Evolutionary conservation across 2,797 vertebrate genomes (phyloP).

Genomic region (Gambelia wislizenii): DNA sequence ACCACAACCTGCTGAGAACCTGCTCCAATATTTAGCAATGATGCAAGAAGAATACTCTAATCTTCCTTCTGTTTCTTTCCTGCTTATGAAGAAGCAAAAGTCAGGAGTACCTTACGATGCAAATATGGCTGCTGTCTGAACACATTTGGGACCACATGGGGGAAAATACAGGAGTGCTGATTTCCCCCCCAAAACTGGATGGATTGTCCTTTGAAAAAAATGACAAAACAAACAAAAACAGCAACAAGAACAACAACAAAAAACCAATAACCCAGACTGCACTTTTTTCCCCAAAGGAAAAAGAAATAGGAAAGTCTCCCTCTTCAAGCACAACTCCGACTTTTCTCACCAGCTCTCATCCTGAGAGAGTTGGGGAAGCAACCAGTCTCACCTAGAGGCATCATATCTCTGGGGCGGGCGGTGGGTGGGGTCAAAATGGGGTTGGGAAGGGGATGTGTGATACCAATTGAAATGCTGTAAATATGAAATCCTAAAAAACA

Average conservation of each 20-base stretch:
- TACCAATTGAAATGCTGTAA: slow-evolving; percentile 68
- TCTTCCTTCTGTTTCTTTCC: slow-evolving; percentile 28
- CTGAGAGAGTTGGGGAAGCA: slow-evolving; percentile 14
- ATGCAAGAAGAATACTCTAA: slow-evolving; percentile 29
- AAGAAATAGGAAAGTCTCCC: slow-evolving; percentile 45
- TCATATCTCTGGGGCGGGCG: slow-evolving; percentile 39
- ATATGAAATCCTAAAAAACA: slow-evolving; percentile 73
- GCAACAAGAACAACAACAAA: slow-evolving; percentile 7
- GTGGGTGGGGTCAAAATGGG: slow-evolving; percentile 16
- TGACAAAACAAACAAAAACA: slow-evolving; percentile 7
- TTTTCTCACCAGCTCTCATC: slow-evolving; percentile 40
- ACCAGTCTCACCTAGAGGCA: slow-evolving; percentile 42
- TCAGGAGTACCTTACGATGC: slow-evolving; percentile 41
- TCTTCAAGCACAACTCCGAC: slow-evolving; percentile 51
- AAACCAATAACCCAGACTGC: slow-evolving; percentile 38
- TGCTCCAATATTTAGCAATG: slow-evolving; percentile 11
- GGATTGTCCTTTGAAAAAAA: slow-evolving; percentile 30
- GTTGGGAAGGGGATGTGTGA: slow-evolving; percentile 23
- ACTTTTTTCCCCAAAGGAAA: slow-evolving; percentile 36
- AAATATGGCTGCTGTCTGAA: slow-evolving; percentile 31
- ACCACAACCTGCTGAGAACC: slow-evolving; percentile 2
- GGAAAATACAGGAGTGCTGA: slow-evolving; percentile 3
- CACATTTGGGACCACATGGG: slow-evolving; percentile 17
- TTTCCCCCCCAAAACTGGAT: background rate
- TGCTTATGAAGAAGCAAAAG: slow-evolving; percentile 34